Evolutionary conservation across 2,797 vertebrate species (phyloP).

Genomic region (Rhinogobio ventralis): DNA sequence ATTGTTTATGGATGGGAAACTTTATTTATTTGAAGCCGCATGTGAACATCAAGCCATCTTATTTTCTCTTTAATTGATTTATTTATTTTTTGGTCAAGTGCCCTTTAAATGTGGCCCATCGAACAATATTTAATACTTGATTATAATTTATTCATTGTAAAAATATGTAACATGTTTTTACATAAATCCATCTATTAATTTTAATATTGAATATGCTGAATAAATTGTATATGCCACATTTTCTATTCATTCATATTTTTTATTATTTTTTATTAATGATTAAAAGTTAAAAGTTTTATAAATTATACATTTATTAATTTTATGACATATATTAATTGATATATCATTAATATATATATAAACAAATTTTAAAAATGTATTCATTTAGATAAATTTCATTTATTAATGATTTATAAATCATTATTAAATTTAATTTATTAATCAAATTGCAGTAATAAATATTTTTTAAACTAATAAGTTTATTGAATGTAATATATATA

Average conservation of each 20-base stretch:
- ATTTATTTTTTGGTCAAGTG: background rate
- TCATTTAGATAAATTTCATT: too few species aligned
- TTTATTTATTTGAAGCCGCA: background rate
- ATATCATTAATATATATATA: too few species aligned
- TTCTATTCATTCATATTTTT: too few species aligned
- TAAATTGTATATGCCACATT: too few species aligned
- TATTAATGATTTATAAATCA: too few species aligned
- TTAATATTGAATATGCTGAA: too few species aligned
- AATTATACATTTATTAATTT: background rate
- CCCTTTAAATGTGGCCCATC: background rate
- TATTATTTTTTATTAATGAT: too few species aligned
- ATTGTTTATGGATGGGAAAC: slow-evolving; percentile 11
- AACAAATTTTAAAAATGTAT: too few species aligned
- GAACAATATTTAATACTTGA: background rate
- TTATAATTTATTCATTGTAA: background rate
- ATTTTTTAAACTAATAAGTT: background rate
- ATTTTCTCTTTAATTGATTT: background rate
- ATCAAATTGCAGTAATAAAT: too few species aligned
- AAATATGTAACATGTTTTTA: background rate
- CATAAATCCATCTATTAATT: background rate
- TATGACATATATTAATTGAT: too few species aligned
- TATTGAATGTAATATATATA: too few species aligned
- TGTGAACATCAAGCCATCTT: background rate
- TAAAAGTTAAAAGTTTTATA: background rate
- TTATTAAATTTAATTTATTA: too few species aligned